A percentile compares a stretch with the other conserved stretches of the same genome.
Evolutionary conservation across 2,113 vertebrate genomes (phyloP).

Genomic region (Thamnophis sirtalis): DNA sequence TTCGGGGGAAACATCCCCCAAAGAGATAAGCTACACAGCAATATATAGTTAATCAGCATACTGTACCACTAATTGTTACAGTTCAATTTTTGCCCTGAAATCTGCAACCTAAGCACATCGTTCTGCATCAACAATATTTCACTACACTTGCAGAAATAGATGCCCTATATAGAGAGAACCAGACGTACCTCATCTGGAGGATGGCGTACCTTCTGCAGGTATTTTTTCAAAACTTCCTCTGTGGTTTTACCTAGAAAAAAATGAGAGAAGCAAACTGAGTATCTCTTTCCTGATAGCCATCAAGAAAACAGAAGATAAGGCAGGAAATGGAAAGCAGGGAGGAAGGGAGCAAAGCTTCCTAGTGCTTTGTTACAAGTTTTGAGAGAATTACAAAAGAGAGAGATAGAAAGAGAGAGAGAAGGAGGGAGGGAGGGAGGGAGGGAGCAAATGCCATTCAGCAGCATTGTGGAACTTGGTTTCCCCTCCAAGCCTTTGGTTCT

Average conservation of each 20-base stretch:
- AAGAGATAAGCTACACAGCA: not conserved
- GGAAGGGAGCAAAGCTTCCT: not conserved
- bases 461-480: not conserved
- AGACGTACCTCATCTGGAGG: constrained; percentile 83
- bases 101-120: not conserved
- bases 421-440: not conserved
- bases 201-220: constrained; percentile 88
- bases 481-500: not conserved
- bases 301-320: not conserved
- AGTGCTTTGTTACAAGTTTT: not conserved
- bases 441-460: not conserved
- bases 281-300: not conserved
- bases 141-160: not conserved
- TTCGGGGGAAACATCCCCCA: not conserved
- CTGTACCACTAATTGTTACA: not conserved
- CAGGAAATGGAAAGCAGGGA: not conserved
- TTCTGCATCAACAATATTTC: not conserved
- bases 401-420: too few species aligned
- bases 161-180: not conserved
- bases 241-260: constrained; percentile 78
- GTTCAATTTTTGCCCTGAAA: not conserved
- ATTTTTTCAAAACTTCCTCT: constrained; percentile 90
- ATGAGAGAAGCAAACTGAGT: not conserved
- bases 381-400: not conserved
- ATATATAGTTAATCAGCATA: not conserved